Percentiles rank a stretch among this genome's conserved stretches.
Evolutionary conservation across 2,797 vertebrate genomes (phyloP).

Genomic region (Etheostoma perlongum): DNA sequence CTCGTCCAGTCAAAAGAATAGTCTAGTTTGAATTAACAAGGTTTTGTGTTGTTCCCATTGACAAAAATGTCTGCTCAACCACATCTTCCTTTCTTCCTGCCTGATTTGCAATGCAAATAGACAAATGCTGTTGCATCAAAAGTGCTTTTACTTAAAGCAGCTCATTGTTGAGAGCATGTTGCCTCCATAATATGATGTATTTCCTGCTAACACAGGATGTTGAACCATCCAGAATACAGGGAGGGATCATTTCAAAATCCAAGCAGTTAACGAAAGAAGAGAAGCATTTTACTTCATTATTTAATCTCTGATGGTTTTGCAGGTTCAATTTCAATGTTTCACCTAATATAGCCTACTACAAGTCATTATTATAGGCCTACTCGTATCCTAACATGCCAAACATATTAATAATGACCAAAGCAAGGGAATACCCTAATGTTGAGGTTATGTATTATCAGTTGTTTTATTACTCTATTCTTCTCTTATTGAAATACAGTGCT

Average conservation of each 20-base stretch:
- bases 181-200: conserved; percentile 1
- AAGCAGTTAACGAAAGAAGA: not conserved
- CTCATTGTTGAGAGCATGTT: not conserved
- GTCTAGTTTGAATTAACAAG: no score
- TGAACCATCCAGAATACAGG: not conserved
- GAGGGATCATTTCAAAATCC: conserved; percentile 12
- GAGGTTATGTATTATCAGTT: not conserved
- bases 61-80: not conserved
- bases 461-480: not conserved
- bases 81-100: not conserved
- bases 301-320: not conserved
- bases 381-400: not conserved
- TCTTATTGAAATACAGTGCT: not conserved
- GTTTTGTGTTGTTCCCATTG: no score
- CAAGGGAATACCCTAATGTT: not conserved
- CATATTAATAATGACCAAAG: not conserved
- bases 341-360: not conserved
- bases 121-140: not conserved
- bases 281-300: not conserved
- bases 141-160: no score
- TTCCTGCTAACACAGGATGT: conserved; percentile 18
- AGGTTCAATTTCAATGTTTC: not conserved
- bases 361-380: not conserved
- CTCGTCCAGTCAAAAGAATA: not conserved
- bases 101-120: not conserved